A percentile compares a stretch with the other conserved stretches of the same genome.
Evolutionary conservation across 2,113 vertebrate genomes (phyloP).

Genomic region (Sander lucioperca): DNA sequence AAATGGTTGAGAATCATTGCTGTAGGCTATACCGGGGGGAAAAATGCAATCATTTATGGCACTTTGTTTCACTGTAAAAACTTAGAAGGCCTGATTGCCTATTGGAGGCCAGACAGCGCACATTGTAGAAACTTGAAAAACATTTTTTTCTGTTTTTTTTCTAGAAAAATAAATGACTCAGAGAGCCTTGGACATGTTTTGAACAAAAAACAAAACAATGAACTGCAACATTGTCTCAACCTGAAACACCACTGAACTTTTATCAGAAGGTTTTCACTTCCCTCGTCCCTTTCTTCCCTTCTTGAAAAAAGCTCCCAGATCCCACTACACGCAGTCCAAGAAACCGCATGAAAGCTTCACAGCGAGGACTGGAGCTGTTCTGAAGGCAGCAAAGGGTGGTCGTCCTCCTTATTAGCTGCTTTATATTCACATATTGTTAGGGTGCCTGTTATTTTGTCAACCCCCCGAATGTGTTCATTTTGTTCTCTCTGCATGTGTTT

Average conservation of each 20-base stretch:
- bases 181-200: neutral
- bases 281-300: slow-evolving; percentile 4
- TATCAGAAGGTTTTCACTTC: neutral
- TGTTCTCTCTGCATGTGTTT: slow-evolving; percentile 61
- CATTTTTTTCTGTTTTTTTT: neutral
- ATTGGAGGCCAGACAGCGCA: neutral
- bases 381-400: slow-evolving; percentile 8
- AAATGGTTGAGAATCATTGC: neutral
- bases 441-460: slow-evolving; percentile 26
- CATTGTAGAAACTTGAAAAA: neutral
- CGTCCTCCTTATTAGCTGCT: slow-evolving; percentile 46
- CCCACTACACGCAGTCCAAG: neutral
- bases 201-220: neutral
- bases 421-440: slow-evolving; percentile 40
- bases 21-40: neutral
- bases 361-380: neutral
- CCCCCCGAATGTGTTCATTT: slow-evolving; percentile 41
- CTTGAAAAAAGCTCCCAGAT: slow-evolving; percentile 21
- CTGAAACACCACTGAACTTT: slow-evolving; percentile 8
- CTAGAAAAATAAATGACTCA: neutral
- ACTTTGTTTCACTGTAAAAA: slow-evolving; percentile 4
- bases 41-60: neutral
- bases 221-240: slow-evolving; percentile 13
- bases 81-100: neutral
- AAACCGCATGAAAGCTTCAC: slow-evolving; percentile 1